These are phyloP conservation scores for Gymnodraco acuticeps DNA, from an alignment of 2,797 vertebrate genomes.

Conservation along the genomic window DNA sequence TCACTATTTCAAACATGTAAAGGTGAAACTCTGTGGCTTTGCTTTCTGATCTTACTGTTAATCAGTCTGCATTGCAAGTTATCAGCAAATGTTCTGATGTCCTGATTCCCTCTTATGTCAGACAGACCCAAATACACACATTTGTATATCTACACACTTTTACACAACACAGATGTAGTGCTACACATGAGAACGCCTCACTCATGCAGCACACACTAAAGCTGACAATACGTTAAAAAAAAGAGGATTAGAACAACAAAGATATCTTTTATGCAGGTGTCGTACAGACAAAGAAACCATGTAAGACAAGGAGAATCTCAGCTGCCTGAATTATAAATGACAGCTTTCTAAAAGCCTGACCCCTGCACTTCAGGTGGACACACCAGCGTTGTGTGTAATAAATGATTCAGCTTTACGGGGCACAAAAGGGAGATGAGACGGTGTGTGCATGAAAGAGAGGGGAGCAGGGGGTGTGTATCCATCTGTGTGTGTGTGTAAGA, in stretches of 20 bases:
- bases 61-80: neutral
- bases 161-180: slow-evolving; percentile 7
- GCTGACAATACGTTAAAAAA: neutral
- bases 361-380: neutral
- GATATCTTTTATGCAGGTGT: neutral
- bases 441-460: slow-evolving; percentile 30
- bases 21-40: neutral
- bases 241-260: slow-evolving; percentile 18
- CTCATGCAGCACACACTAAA: neutral
- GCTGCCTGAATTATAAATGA: slow-evolving; percentile 75
- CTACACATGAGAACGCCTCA: neutral
- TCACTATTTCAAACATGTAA: slow-evolving; percentile 9
- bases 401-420: slow-evolving; percentile 21
- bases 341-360: slow-evolving; percentile 52
- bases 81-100: slow-evolving; percentile 9
- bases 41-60: neutral
- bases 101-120: slow-evolving; percentile 2
- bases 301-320: slow-evolving; percentile 53
- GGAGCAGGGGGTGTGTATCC: slow-evolving; percentile 15
- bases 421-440: slow-evolving; percentile 48
- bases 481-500: neutral
- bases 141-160: neutral
- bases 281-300: slow-evolving; percentile 1
- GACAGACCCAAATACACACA: neutral
- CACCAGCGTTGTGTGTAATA: neutral